Evolutionary conservation across 1,140 invertebrate genomes (phyloP).

Genomic region (Plodia interpunctella): DNA sequence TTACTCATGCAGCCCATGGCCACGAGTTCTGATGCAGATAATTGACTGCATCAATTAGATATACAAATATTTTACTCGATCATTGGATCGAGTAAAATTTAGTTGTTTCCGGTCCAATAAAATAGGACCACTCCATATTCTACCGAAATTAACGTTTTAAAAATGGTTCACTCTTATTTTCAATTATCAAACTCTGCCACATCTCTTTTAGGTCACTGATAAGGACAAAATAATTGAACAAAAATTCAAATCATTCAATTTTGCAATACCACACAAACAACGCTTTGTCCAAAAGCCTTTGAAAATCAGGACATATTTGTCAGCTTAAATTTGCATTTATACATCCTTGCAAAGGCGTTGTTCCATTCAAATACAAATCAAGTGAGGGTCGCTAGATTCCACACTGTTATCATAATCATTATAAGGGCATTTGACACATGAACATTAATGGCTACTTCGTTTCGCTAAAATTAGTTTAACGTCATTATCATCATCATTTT

Average conservation of each 20-base stretch:
- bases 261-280: background rate
- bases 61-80: no score
- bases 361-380: constrained; percentile 8
- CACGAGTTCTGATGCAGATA: no score
- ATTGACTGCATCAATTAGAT: no score
- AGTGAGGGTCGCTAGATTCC: background rate
- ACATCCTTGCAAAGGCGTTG: background rate
- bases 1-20: no score
- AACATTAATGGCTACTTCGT: background rate
- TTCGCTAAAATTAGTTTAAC: no score
- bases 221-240: background rate
- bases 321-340: constrained; percentile 2
- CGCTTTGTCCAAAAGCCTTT: background rate
- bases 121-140: no score
- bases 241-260: background rate
- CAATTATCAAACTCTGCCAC: no score
- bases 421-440: background rate
- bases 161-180: no score
- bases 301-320: constrained; percentile 3
- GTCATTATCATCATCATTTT: no score
- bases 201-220: background rate
- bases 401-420: background rate
- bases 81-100: no score
- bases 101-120: no score
- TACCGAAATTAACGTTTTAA: no score